Evolutionary conservation across 2,797 vertebrate genomes (phyloP), one percentile per base, ranked within the genome.

Genomic region (Takifugu ocellatus): DNA sequence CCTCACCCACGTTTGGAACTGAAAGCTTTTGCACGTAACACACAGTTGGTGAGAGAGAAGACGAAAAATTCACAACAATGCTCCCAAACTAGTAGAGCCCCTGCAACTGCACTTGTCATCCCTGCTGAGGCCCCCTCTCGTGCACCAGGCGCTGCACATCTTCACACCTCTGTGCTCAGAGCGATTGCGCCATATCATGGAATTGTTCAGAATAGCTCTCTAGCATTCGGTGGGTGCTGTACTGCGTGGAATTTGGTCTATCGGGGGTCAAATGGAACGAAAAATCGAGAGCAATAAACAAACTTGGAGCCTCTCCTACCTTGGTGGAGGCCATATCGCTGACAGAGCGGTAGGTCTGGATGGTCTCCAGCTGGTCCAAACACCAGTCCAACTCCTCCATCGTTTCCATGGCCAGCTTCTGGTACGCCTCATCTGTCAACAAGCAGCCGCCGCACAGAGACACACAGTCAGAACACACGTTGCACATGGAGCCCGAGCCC

Each of bases 241-340:
- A 7, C 27, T 29, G 27, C 27, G 4, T 29, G 27, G 14, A 39
- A 4, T 39, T 12, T 39, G 3, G 10, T 39, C 36, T 10, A 5
- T 1, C 9, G 36, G 36, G 33, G 12, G 36, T 12, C 36, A 14
- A 39, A 14, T 10, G 5, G 16, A 5, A 46, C 6, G 16, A 46
- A 21, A 46, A 21, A n/a, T n/a, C 1, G 8, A 46, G 9, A 54
- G 16, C 1, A 33, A 3, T 11, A 26, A 60, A 33, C 14, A 65
- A n/a, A 59, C 16, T 43, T 21, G 43, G 31, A 36, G 59, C 67
- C 45, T 61, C 27, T 66, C 92, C 83, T 93, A 98, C 96, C 95
- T 98, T 97, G 85, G 95, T 98, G 50, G 96, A 98, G 77, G 96
- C 96, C 96, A 98, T 98, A 91, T 98, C 96, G 11, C 95, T 97